These are phyloP conservation scores for Ptychochromis oligacanthus DNA, from an alignment of 2,113 vertebrate species.

Conservation along the genomic window DNA sequence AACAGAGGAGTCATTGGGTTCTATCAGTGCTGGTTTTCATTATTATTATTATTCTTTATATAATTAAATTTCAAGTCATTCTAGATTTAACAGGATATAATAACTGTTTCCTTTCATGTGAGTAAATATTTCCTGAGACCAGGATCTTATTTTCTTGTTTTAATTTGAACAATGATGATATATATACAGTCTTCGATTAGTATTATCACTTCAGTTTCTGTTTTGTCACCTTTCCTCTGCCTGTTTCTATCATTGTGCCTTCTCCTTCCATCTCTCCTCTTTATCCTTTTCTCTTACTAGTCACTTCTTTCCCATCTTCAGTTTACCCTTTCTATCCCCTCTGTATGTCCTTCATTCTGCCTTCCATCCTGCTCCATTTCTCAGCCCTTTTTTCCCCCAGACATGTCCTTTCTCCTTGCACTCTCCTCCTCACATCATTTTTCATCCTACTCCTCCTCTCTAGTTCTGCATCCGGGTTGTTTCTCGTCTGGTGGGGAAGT, in stretches of 20 bases:
- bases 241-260: background rate
- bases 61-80: background rate
- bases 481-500: conserved; percentile 56
- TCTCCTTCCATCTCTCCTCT: background rate
- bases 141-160: background rate
- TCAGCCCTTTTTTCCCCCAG: background rate
- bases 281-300: background rate
- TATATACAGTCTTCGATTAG: background rate
- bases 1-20: background rate
- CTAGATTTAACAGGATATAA: background rate
- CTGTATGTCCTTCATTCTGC: background rate
- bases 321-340: background rate
- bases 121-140: background rate
- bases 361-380: background rate
- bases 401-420: background rate
- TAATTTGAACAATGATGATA: background rate
- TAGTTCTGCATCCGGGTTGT: conserved; percentile 40
- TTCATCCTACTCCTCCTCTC: conserved; percentile 4
- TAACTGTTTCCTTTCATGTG: background rate
- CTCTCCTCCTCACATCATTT: background rate
- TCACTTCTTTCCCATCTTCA: background rate
- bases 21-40: background rate
- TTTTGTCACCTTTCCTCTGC: background rate
- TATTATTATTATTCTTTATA: background rate
- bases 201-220: background rate